Evolutionary conservation across 30 jellyfish, hydroid and myxozoan genomes (phyloP), one percentile per base, ranked within the genome.

Genomic region (Pseudorhiza aurosa): DNA sequence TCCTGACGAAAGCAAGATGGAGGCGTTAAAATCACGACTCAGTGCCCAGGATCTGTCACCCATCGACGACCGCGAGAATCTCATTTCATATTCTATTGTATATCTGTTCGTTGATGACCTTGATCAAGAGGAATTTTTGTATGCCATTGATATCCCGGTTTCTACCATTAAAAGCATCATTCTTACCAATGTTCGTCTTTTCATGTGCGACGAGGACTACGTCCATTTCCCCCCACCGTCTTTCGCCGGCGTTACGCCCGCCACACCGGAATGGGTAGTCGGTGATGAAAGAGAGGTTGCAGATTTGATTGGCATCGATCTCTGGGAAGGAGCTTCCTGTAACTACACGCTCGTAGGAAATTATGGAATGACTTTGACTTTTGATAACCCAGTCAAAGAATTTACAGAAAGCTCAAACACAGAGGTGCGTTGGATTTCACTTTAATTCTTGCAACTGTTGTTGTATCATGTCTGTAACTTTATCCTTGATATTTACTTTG

Each of bases 221-320:
- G 96, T 85, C 12, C 98, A 91, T 57, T 91, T 96, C 95, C 98
- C 98, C 26, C 86, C 74, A 42, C 96, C 98, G n/a, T 60, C 95
- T 5, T 91, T 73, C 67, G 96, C 82, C 24, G 59, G 85, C 35
- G 51, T 87, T 11, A 53, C 77, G 18, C 98, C 98, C 0, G 58
- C 60, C 29, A 91, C 98, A 26, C 98, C 98, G 36, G 92, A 91
- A 35, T 91, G 98, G 98, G 85, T 85, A 28, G 98, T 91, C 33
- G 96, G 85, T 62, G 93, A 91, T 15, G 91, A 74, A 10, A 75
- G 77, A 36, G 77, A 56, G 31, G 95, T 85, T 8, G 75, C 83
- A 3, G 83, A 65, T 33, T 40, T 91, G 35, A 75, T 91, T 50
- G 98, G 96, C n/a, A 89, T 91, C 8, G 95, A 91, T 37, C 58